Evolutionary conservation across 2,888 invertebrate species (phyloP).

Genomic region (Ophonus ardosiacus): DNA sequence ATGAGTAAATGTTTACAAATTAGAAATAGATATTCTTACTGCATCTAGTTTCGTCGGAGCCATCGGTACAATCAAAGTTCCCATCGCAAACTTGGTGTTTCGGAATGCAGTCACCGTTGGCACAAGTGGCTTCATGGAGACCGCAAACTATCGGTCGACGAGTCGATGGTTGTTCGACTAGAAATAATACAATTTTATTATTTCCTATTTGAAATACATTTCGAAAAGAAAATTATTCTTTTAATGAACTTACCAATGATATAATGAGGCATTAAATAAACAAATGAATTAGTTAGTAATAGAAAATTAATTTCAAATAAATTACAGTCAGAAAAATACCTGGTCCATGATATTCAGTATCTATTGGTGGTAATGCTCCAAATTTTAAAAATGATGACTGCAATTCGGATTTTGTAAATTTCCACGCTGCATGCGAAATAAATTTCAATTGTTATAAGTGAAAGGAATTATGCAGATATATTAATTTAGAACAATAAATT

Average conservation of each 20-base stretch:
- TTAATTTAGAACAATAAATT: too few relatives aligned
- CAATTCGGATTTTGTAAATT: conserved; percentile 65
- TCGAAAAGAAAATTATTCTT: not conserved
- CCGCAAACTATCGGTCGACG: conserved; percentile 80
- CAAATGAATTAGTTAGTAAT: not conserved
- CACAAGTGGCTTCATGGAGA: conserved; percentile 89
- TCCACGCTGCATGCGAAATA: conserved; percentile 68
- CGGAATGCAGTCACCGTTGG: conserved; percentile 93
- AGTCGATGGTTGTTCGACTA: conserved; percentile 74
- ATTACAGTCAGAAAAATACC: conserved; percentile 73
- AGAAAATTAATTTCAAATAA: conserved; percentile 13
- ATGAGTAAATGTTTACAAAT: conserved; percentile 33
- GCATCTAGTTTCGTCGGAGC: conserved; percentile 94
- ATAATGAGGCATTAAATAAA: conserved; percentile 53
- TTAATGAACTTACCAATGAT: conserved; percentile 52
- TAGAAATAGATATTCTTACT: conserved; percentile 78
- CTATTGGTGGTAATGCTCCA: conserved; percentile 79
- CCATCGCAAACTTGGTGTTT: conserved; percentile 88
- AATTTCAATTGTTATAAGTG: not conserved
- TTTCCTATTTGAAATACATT: not conserved
- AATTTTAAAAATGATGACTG: conserved; percentile 76
- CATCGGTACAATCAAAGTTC: conserved; percentile 87
- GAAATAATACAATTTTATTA: not conserved
- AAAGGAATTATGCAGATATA: not conserved
- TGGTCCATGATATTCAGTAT: conserved; percentile 79